phyloP scores from a whole-genome alignment of 35 echinoderm and acorn worm genomes.

The Antedon bifida region DNA sequence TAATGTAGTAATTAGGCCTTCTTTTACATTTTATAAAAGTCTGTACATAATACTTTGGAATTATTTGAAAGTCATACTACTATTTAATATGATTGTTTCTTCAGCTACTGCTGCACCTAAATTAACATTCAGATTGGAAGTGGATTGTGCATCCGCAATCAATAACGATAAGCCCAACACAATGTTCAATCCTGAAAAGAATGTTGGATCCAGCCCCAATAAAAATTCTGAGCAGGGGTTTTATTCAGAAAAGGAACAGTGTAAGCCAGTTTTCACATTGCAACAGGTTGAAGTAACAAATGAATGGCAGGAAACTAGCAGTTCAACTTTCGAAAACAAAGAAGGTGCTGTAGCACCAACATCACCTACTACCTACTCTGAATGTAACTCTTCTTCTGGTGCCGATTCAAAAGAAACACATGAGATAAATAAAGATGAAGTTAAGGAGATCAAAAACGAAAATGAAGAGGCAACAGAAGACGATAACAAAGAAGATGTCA shows the following conservation, averaged over 20 bases:
- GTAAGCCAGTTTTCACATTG: constrained; percentile 32
- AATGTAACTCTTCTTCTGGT: too few species aligned
- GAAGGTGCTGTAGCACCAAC: too few species aligned
- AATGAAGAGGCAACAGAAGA: neutral
- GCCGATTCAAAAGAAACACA: too few species aligned
- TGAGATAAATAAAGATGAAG: too few species aligned
- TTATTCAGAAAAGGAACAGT: constrained; percentile 21
- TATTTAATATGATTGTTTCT: neutral
- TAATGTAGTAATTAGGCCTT: too few species aligned
- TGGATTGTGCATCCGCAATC: neutral
- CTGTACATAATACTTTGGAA: too few species aligned
- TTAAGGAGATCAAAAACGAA: neutral
- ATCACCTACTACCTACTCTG: too few species aligned
- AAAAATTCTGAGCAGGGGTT: neutral
- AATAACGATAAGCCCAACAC: neutral
- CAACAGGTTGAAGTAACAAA: constrained; percentile 26
- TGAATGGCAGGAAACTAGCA: constrained; percentile 57
- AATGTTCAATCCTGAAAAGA: too few species aligned
- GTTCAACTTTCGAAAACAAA: constrained; percentile 19
- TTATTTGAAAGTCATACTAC: too few species aligned
- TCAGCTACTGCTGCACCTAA: neutral
- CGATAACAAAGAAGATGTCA: neutral
- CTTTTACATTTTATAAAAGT: too few species aligned
- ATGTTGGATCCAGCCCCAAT: neutral
- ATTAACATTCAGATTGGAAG: neutral